Conservation (phyloP, 2,888 invertebrate genomes). For the Prosapia bicincta region DNA sequence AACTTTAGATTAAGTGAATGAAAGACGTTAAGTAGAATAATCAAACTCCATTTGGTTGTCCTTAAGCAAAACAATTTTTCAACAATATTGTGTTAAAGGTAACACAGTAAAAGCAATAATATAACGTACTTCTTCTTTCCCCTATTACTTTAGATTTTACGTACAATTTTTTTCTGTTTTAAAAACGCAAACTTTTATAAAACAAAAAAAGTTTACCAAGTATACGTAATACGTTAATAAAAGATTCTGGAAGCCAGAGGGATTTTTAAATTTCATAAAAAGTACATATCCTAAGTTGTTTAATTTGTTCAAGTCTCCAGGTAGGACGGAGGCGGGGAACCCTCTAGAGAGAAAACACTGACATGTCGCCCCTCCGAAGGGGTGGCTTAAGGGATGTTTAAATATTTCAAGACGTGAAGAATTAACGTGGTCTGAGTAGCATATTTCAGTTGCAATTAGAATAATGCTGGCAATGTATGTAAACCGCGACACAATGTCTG, state of each 20-base stretch:
- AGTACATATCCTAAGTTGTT: background rate
- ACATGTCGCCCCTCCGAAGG: background rate
- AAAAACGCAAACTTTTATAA: too few relatives aligned
- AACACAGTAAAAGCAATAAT: too few relatives aligned
- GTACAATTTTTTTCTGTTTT: too few relatives aligned
- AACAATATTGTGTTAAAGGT: too few relatives aligned
- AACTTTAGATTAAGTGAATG: too few relatives aligned
- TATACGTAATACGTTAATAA: background rate
- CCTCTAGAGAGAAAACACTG: background rate
- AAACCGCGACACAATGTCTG: background rate
- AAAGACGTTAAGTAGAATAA: too few relatives aligned
- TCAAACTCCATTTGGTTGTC: too few relatives aligned
- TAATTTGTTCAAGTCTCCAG: background rate
- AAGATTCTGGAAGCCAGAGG: background rate
- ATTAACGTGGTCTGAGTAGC: background rate
- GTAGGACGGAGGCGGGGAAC: background rate
- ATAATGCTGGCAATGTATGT: background rate
- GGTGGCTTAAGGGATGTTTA: background rate
- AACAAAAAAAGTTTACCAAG: background rate
- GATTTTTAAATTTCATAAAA: background rate
- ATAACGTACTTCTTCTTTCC: too few relatives aligned
- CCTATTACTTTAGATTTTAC: too few relatives aligned
- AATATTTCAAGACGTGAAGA: constrained; percentile 2
- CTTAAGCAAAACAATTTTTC: too few relatives aligned
- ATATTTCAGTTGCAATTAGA: background rate